phyloP scores from a whole-genome alignment of 2,888 invertebrate species.

The Chloroclystis v-ata region DNA sequence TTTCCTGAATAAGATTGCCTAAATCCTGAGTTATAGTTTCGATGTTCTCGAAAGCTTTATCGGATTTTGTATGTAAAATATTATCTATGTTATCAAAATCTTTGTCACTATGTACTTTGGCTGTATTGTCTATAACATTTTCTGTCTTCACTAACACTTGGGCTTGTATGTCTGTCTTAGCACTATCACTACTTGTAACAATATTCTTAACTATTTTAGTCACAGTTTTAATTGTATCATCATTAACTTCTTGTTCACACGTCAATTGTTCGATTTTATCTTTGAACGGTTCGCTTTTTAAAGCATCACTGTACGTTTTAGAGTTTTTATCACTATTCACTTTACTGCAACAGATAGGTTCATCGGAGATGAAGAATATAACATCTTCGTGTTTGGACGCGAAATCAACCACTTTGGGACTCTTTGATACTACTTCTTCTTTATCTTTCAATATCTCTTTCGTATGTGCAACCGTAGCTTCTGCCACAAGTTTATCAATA shows the following conservation, averaged over 20 bases:
- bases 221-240: slow-evolving; percentile 43
- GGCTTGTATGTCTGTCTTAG: slow-evolving; percentile 45
- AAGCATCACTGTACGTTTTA: slow-evolving; percentile 37
- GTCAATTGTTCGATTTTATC: slow-evolving; percentile 47
- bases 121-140: slow-evolving; percentile 28
- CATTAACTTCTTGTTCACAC: slow-evolving; percentile 44
- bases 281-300: slow-evolving; percentile 38
- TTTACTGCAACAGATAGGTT: slow-evolving; percentile 13
- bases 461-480: not conserved
- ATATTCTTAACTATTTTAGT: slow-evolving; percentile 49
- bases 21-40: slow-evolving; percentile 64
- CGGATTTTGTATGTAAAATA: slow-evolving; percentile 38
- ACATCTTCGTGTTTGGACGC: slow-evolving; percentile 6
- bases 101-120: slow-evolving; percentile 37
- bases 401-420: slow-evolving; percentile 5
- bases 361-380: slow-evolving; percentile 13
- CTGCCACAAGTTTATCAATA: not conserved
- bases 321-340: slow-evolving; percentile 14
- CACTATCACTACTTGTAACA: slow-evolving; percentile 40
- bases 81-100: slow-evolving; percentile 41
- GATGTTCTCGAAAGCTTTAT: slow-evolving; percentile 55
- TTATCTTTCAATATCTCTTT: not conserved
- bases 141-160: slow-evolving; percentile 46
- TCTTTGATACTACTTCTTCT: slow-evolving; percentile 3
- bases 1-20: slow-evolving; percentile 61